phyloP scores from a whole-genome alignment of 1,140 invertebrate genomes.

The Hirudo medicinalis region DNA sequence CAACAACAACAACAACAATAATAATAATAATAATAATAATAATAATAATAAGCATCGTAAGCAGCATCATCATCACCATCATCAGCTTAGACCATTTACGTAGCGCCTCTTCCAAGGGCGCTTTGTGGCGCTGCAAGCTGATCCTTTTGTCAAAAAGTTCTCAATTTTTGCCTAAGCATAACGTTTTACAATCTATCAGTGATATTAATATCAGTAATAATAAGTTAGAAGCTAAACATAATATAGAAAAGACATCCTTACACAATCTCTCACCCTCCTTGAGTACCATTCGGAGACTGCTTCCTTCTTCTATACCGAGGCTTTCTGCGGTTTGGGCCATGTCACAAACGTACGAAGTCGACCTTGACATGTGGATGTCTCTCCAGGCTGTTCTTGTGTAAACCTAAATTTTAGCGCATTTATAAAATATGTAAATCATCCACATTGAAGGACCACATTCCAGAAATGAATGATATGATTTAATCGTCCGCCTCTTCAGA shows the following conservation, averaged over 20 bases:
- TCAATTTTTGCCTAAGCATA: too few relatives aligned
- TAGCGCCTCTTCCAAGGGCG: too few relatives aligned
- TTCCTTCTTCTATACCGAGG: constrained; percentile 72
- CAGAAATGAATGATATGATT: background rate
- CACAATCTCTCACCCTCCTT: constrained; percentile 66
- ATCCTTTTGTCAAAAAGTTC: too few relatives aligned
- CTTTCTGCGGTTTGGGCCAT: constrained; percentile 76
- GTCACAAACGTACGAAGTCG: constrained; percentile 77
- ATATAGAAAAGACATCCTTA: background rate
- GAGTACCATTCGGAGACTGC: constrained; percentile 74
- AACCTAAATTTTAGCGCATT: background rate
- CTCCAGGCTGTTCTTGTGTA: constrained; percentile 89
- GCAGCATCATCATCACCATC: too few relatives aligned
- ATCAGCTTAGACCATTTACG: too few relatives aligned
- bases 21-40: too few relatives aligned
- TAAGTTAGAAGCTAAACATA: background rate
- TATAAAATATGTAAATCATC: background rate
- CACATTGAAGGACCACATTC: background rate
- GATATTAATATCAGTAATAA: too few relatives aligned
- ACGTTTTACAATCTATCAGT: too few relatives aligned
- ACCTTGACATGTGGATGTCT: constrained; percentile 70
- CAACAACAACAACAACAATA: too few relatives aligned
- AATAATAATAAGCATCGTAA: too few relatives aligned
- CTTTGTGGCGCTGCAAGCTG: too few relatives aligned
- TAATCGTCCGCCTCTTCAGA: background rate